A percentile compares a stretch with the other conserved stretches of the same genome.
Conservation (phyloP, 2,113 vertebrate species). For the Zosterops lateralis region DNA sequence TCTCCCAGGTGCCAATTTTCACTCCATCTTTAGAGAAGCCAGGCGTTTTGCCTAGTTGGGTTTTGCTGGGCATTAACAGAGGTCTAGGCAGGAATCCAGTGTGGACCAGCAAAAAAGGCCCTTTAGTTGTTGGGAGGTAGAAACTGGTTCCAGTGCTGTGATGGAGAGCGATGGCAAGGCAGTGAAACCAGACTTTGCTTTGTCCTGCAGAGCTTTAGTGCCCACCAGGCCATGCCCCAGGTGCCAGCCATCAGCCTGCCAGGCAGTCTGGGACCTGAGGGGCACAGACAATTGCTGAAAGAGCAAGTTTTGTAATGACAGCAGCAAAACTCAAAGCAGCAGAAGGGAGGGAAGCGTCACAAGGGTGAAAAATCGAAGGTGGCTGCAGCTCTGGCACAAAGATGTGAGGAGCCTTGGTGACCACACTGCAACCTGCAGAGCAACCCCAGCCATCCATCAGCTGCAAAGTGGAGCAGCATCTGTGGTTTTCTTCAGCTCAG, state of each 20-base stretch:
- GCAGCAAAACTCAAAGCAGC: background rate
- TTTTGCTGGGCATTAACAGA: background rate
- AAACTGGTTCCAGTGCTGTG: background rate
- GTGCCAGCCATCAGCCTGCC: background rate
- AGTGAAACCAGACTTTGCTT: background rate
- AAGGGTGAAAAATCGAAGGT: accelerated
- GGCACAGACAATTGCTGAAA: background rate
- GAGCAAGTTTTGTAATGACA: background rate
- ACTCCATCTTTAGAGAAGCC: background rate
- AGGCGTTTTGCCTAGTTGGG: background rate
- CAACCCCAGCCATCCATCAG: background rate
- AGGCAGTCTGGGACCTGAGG: background rate
- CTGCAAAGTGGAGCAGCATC: background rate
- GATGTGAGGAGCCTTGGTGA: background rate
- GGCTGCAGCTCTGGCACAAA: background rate
- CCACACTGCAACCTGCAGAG: background rate
- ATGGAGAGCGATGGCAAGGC: background rate
- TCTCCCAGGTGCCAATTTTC: background rate
- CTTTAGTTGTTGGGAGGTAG: background rate
- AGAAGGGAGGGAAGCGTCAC: background rate
- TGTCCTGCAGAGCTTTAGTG: background rate
- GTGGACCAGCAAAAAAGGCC: background rate
- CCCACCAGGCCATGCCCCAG: accelerated
- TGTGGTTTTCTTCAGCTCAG: background rate
- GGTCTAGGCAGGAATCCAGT: background rate